phyloP scores from a whole-genome alignment of 2,113 vertebrate species.

The Sylvietta virens region DNA sequence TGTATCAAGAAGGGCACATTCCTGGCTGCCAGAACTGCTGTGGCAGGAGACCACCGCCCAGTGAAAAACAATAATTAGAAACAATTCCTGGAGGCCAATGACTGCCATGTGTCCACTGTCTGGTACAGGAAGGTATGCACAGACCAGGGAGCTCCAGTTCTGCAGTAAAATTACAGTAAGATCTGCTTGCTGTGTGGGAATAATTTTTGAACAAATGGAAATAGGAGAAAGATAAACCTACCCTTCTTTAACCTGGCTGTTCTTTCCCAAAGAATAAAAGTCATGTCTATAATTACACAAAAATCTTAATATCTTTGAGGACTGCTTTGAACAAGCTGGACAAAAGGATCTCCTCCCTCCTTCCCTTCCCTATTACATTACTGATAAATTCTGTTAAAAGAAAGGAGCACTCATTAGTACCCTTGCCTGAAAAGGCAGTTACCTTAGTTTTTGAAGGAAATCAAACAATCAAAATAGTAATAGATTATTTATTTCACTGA shows the following conservation, averaged over 20 bases:
- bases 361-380: not conserved
- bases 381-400: not conserved
- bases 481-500: not conserved
- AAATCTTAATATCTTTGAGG: not conserved
- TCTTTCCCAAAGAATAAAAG: not conserved
- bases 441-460: not conserved
- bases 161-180: not conserved
- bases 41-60: not conserved
- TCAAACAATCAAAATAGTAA: not conserved
- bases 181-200: not conserved
- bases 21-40: not conserved
- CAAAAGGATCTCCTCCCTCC: not conserved
- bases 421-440: not conserved
- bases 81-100: not conserved
- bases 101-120: not conserved
- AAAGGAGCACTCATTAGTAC: not conserved
- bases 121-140: not conserved
- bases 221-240: not conserved
- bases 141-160: not conserved
- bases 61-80: not conserved
- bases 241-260: not conserved
- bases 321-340: not conserved
- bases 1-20: not conserved
- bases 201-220: not conserved
- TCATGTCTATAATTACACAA: not conserved